Evolutionary conservation across 2,888 invertebrate genomes (phyloP).

Genomic region (Apocheima hispidaria): DNA sequence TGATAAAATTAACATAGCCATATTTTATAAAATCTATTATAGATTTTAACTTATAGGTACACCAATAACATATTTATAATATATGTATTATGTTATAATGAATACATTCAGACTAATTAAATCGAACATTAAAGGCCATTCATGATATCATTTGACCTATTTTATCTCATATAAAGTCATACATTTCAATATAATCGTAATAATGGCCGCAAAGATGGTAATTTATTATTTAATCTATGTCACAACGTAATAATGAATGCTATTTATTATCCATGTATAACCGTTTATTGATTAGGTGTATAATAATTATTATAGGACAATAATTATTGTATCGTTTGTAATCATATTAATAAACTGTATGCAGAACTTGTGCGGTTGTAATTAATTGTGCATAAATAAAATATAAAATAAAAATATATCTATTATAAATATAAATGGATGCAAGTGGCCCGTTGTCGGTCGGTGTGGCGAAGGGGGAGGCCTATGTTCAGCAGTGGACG

Average conservation of each 20-base stretch:
- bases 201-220: constrained; percentile 68
- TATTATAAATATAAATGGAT: too few species aligned
- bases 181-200: constrained; percentile 79
- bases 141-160: constrained; percentile 76
- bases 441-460: too few species aligned
- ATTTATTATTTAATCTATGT: constrained; percentile 61
- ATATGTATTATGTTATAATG: constrained; percentile 57
- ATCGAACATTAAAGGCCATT: constrained; percentile 78
- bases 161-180: constrained; percentile 81
- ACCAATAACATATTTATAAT: constrained; percentile 37
- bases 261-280: constrained; percentile 29
- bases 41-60: neutral
- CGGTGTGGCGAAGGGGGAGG: too few species aligned
- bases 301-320: constrained; percentile 5
- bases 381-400: neutral
- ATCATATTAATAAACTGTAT: constrained; percentile 6
- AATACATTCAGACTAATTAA: constrained; percentile 80
- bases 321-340: constrained; percentile 1
- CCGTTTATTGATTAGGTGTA: constrained; percentile 13
- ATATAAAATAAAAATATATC: too few species aligned
- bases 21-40: neutral
- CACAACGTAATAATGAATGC: constrained; percentile 35
- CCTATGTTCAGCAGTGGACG: too few species aligned
- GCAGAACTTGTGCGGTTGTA: neutral
- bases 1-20: neutral